These are phyloP conservation scores for Perizoma affinitatum DNA, from an alignment of 2,888 invertebrate genomes.

Conservation along the genomic window DNA sequence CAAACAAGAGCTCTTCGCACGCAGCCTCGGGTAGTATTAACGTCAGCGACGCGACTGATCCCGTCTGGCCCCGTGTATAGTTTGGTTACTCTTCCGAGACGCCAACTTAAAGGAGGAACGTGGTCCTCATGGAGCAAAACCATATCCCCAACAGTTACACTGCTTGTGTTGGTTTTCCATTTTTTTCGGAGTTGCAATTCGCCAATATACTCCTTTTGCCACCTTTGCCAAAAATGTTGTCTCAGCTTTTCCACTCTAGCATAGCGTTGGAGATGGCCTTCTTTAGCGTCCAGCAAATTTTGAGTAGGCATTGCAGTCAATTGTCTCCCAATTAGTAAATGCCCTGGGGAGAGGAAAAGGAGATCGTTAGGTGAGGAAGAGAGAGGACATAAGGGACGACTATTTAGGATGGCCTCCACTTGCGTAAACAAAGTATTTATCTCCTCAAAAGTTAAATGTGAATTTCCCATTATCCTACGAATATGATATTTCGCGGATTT, in stretches of 20 bases:
- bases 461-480: slow-evolving; percentile 2
- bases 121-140: slow-evolving; percentile 38
- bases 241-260: slow-evolving; percentile 4
- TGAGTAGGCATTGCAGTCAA: slow-evolving; percentile 3
- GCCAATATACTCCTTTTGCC: neutral
- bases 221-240: slow-evolving; percentile 8
- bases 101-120: slow-evolving; percentile 52
- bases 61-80: slow-evolving; percentile 52
- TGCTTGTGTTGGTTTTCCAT: neutral
- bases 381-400: slow-evolving; percentile 1
- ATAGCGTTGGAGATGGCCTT: slow-evolving; percentile 1
- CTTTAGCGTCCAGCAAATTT: neutral
- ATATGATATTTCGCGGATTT: slow-evolving; percentile 5
- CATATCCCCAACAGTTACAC: too few relatives aligned
- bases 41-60: slow-evolving; percentile 52
- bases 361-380: slow-evolving; percentile 10
- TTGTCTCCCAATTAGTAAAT: slow-evolving; percentile 5
- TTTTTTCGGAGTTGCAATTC: neutral
- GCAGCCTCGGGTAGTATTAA: slow-evolving; percentile 51
- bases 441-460: slow-evolving; percentile 8
- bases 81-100: slow-evolving; percentile 54
- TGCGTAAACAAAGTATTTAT: slow-evolving; percentile 4
- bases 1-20: slow-evolving; percentile 11
- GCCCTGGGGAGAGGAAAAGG: slow-evolving; percentile 11
- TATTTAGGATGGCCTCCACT: slow-evolving; percentile 12